phyloP scores from a whole-genome alignment of 2,797 vertebrate species.

The Cottoperca gobio region DNA sequence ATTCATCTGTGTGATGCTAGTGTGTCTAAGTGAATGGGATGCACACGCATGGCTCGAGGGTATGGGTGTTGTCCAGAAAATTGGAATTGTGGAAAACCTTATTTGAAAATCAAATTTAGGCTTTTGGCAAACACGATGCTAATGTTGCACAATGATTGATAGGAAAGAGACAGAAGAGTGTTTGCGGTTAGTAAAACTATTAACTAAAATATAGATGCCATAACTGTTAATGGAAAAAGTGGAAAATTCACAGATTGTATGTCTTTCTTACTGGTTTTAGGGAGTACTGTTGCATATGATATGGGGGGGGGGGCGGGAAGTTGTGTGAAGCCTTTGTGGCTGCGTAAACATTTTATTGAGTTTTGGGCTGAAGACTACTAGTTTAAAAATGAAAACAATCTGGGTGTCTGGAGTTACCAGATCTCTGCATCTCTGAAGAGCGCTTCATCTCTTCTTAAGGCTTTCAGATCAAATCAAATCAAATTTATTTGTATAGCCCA shows the following conservation, averaged over 20 bases:
- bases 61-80: slow-evolving; percentile 53
- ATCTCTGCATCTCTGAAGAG: not conserved
- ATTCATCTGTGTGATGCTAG: slow-evolving; percentile 69
- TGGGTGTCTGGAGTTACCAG: not conserved
- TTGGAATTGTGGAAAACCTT: slow-evolving; percentile 37
- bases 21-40: slow-evolving; percentile 67
- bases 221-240: not conserved
- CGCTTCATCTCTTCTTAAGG: not conserved
- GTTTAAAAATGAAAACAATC: not conserved
- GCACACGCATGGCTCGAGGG: slow-evolving; percentile 68
- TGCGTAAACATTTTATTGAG: not conserved
- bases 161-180: not conserved
- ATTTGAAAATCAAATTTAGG: slow-evolving; percentile 30
- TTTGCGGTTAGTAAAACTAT: not conserved
- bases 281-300: not conserved
- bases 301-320: not conserved
- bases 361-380: not conserved
- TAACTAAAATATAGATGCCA: not conserved
- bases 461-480: too few relatives aligned
- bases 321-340: not conserved
- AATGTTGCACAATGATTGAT: slow-evolving; percentile 27
- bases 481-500: too few relatives aligned
- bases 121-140: slow-evolving; percentile 20
- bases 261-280: not conserved
- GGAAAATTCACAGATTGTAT: not conserved